These are phyloP conservation scores for Tetranychus piercei DNA, from an alignment of 2,888 invertebrate species.

Conservation along the genomic window DNA sequence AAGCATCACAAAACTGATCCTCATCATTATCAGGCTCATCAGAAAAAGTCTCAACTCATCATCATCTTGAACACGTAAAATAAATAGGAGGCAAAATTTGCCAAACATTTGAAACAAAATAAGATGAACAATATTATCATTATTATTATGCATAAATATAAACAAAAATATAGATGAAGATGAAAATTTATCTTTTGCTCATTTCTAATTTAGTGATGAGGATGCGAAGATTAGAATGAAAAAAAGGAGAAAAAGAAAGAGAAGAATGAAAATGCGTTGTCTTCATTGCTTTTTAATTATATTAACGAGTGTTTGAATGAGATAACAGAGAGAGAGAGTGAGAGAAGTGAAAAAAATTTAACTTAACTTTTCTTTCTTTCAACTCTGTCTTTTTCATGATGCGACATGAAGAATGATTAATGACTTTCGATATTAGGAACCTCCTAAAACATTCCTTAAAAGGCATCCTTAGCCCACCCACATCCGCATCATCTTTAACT, in stretches of 20 bases:
- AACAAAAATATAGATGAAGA: no score
- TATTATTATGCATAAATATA: no score
- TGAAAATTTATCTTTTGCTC: no score
- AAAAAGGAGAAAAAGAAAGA: background rate
- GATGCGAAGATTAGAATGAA: no score
- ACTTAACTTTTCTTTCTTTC: background rate
- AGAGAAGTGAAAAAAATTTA: slow-evolving; percentile 8
- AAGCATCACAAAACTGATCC: background rate
- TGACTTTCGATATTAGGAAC: slow-evolving; percentile 20
- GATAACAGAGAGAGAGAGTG: slow-evolving; percentile 11
- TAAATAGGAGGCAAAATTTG: no score
- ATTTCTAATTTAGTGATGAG: no score
- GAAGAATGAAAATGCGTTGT: background rate
- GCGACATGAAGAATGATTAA: slow-evolving; percentile 21
- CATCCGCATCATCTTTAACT: background rate
- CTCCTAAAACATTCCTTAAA: background rate
- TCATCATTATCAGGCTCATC: no score
- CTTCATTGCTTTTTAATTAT: background rate
- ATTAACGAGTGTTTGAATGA: slow-evolving; percentile 1
- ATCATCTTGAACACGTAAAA: no score
- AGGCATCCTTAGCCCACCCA: slow-evolving; percentile 5
- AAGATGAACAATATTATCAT: no score
- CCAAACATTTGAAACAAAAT: no score
- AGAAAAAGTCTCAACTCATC: no score
- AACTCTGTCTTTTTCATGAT: slow-evolving; percentile 3